These are phyloP conservation scores for Pelodiscus sinensis DNA, from an alignment of 2,113 vertebrate species.

Conservation along the genomic window DNA sequence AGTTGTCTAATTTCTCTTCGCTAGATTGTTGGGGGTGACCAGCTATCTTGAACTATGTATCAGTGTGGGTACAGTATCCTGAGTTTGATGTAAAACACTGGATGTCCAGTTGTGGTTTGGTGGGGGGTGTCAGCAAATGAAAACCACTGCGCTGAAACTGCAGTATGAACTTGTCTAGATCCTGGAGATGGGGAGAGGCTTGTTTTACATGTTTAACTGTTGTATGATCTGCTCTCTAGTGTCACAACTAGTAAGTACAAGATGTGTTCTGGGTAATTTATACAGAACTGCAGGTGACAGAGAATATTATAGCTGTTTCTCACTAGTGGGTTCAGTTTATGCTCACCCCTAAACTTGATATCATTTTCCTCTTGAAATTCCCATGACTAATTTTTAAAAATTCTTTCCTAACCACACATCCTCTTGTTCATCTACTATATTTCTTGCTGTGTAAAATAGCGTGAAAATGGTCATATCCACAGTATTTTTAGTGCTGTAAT, in stretches of 20 bases:
- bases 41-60: not conserved
- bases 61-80: not conserved
- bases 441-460: not conserved
- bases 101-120: not conserved
- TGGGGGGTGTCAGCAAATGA: not conserved
- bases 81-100: not conserved
- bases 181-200: not conserved
- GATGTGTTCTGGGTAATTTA: not conserved
- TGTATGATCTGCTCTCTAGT: not conserved
- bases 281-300: not conserved
- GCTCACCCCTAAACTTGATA: not conserved
- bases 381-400: not conserved
- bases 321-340: not conserved
- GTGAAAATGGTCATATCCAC: not conserved
- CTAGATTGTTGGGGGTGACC: not conserved
- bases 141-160: not conserved
- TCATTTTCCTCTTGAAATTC: not conserved
- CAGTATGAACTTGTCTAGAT: not conserved
- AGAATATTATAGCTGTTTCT: not conserved
- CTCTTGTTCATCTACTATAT: not conserved
- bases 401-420: not conserved
- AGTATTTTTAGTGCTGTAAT: slow-evolving; percentile 23
- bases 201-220: not conserved
- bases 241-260: not conserved
- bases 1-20: not conserved